phyloP scores from a whole-genome alignment of 1,140 invertebrate genomes.

The Periplaneta americana region DNA sequence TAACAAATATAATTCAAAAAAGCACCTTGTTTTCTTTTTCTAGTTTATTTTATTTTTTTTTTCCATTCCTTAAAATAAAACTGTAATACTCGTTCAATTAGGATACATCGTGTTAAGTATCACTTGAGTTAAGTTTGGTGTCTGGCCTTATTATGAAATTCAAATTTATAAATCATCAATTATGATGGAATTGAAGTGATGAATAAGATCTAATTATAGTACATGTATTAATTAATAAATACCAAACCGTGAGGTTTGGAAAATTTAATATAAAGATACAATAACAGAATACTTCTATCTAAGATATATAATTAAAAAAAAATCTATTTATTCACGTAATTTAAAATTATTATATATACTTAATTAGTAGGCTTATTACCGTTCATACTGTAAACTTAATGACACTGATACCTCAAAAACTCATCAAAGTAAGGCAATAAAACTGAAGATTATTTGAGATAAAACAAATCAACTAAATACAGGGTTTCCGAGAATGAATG shows the following conservation, averaged over 20 bases:
- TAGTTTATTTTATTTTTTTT: background rate
- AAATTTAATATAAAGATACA: background rate
- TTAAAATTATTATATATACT: no score
- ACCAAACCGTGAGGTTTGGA: background rate
- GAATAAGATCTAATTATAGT: background rate
- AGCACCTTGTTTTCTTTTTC: background rate
- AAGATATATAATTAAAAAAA: no score
- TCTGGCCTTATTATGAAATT: background rate
- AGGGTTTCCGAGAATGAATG: no score
- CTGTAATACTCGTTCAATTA: background rate
- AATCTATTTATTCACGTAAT: no score
- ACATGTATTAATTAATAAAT: background rate
- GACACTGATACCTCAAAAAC: no score
- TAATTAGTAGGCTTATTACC: no score
- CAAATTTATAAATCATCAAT: background rate
- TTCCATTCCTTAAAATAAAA: background rate
- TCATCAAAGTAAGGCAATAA: no score
- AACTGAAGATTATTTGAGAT: no score
- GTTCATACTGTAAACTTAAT: no score
- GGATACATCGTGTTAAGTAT: background rate
- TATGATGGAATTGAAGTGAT: background rate
- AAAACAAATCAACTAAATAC: no score
- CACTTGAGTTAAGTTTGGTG: background rate
- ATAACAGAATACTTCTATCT: background rate
- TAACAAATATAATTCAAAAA: background rate